Evolutionary conservation across 2,888 invertebrate genomes (phyloP).

Genomic region (Phania funesta): DNA sequence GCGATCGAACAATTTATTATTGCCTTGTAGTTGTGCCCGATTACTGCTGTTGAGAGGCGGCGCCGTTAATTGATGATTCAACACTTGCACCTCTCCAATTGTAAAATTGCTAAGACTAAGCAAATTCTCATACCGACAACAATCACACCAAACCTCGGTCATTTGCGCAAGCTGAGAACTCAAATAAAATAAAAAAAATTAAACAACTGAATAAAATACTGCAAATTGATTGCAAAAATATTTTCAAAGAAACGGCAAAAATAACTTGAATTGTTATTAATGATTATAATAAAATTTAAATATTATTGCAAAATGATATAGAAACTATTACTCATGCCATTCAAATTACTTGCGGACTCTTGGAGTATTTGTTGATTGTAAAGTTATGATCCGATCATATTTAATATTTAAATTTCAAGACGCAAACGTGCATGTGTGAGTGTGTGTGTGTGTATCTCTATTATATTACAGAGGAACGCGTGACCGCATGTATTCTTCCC

Average conservation of each 20-base stretch:
- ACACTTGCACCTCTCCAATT: conserved; percentile 59
- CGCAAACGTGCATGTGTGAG: neutral
- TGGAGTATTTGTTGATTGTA: conserved; percentile 4
- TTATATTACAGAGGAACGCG: neutral
- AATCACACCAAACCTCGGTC: conserved; percentile 44
- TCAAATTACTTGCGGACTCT: conserved; percentile 26
- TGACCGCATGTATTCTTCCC: too few relatives aligned
- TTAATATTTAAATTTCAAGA: conserved; percentile 5
- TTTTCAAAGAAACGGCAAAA: neutral
- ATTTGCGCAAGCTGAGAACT: conserved; percentile 62
- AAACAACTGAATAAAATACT: conserved; percentile 35
- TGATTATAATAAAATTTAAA: conserved; percentile 68
- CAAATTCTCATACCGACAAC: conserved; percentile 33
- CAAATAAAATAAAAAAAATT: neutral
- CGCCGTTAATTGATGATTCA: conserved; percentile 67
- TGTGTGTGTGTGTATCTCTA: too few relatives aligned
- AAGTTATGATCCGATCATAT: conserved; percentile 43
- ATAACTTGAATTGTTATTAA: conserved; percentile 60
- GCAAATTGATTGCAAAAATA: conserved; percentile 43
- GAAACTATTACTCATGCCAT: conserved; percentile 65
- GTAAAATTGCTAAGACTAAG: neutral
- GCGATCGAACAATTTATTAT: neutral
- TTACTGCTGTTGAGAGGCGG: conserved; percentile 44
- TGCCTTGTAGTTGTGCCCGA: neutral
- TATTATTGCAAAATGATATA: conserved; percentile 66